Evolutionary conservation across 2,888 invertebrate genomes (phyloP).

Genomic region (Patella pellucida): DNA sequence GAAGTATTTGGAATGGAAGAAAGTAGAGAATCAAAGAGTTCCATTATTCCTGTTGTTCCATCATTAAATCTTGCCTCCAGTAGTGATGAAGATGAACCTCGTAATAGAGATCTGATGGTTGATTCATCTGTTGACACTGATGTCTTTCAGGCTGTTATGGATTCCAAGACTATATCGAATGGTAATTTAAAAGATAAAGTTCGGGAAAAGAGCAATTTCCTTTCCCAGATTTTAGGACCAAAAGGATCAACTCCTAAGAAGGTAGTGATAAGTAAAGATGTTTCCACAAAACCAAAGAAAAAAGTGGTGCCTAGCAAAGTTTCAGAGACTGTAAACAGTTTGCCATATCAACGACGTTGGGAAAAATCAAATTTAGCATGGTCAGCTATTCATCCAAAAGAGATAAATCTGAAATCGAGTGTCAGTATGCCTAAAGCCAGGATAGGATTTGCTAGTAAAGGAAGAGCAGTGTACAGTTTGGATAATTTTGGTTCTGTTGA

Average conservation of each 20-base stretch:
- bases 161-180: slow-evolving; percentile 21
- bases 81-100: slow-evolving; percentile 33
- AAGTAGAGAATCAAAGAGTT: slow-evolving; percentile 40
- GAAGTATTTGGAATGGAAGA: slow-evolving; percentile 59
- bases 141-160: slow-evolving; percentile 16
- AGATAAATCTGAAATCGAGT: slow-evolving; percentile 53
- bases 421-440: slow-evolving; percentile 27
- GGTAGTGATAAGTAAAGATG: neutral
- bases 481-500: slow-evolving; percentile 27
- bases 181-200: slow-evolving; percentile 26
- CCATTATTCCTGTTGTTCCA: slow-evolving; percentile 45
- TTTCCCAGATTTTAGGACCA: slow-evolving; percentile 1
- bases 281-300: slow-evolving; percentile 10
- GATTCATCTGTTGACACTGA: slow-evolving; percentile 22
- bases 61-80: slow-evolving; percentile 47
- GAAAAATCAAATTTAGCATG: slow-evolving; percentile 59
- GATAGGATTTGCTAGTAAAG: slow-evolving; percentile 10
- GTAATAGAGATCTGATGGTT: neutral
- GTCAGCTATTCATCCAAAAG: slow-evolving; percentile 57
- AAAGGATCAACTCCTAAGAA: slow-evolving; percentile 8
- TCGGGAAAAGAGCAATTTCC: neutral
- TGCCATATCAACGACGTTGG: slow-evolving; percentile 55
- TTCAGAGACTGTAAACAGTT: slow-evolving; percentile 42
- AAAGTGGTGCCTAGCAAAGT: slow-evolving; percentile 40
- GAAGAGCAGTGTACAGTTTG: slow-evolving; percentile 21